Base-by-base conservation (phyloP, 2,888 invertebrate species). In the Protula sp. region DNA sequence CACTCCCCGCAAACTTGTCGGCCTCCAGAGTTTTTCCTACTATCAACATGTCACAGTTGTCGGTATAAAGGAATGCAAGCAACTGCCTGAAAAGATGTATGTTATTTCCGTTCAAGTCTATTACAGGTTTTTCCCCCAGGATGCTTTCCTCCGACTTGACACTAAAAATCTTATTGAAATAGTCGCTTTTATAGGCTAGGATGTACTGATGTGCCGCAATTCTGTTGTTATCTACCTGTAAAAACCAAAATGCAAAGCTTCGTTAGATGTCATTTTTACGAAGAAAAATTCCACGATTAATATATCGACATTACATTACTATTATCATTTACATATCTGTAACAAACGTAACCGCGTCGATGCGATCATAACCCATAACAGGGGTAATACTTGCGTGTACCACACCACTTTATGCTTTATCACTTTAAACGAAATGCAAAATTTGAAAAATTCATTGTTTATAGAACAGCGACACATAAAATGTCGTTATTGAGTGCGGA, bases 151-250 rank as follows among this genome's bases (percentile, higher is more conserved):
- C 57, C 4, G 27, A 47, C 3, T 59, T 55, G 2, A 64, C 58
- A 14, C 57, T 59, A 19, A 75, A 62, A 9, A 73, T 61, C 57
- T 73, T 72, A 31, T 69, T 84, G 4, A 91, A 83, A 26, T 85
- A 85, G 4, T 87, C 85, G 61, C 88, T 87, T 65, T 85, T 84
- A 0, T 85, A 84, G 0, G 87, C 86, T 0, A 92, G 76, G 55
- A 92, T 86, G 77, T 86, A 90, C 67, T 86, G 86, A 78, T 92
- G 92, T 0, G 87, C 89, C 0, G 88, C 85, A 80, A 87, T 89
- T 2, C 76, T 77, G 67, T 84, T 84, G 57, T 83, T 78, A 30
- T 86, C 87, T 31, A 88, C 82, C 87, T 87, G 70, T 19, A 14
- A 14, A 38, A 38, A 27, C 26, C 4, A 3, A 50, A 50, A 38